phyloP scores from a whole-genome alignment of 2,888 invertebrate species.

The Amphipyra berbera region DNA sequence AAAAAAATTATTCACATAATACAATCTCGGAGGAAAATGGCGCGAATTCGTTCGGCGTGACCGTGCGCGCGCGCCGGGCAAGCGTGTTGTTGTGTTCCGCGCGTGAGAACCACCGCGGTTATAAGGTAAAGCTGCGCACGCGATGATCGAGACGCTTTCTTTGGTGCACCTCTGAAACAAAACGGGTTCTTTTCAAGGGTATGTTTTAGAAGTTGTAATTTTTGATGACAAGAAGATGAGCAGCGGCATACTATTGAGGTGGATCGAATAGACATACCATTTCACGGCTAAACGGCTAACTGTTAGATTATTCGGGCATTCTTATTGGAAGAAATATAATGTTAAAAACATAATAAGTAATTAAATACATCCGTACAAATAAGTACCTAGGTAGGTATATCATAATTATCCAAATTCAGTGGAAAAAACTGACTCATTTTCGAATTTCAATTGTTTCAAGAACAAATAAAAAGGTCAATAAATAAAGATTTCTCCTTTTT shows the following conservation, averaged over 20 bases:
- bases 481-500: constrained; percentile 15
- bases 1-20: constrained; percentile 30
- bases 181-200: constrained; percentile 50
- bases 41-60: constrained; percentile 66
- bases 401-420: no score
- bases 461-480: constrained; percentile 25
- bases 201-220: constrained; percentile 8
- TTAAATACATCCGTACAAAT: no score
- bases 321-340: no score
- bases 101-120: constrained; percentile 55
- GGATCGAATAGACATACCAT: no score
- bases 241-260: no score
- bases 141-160: constrained; percentile 59
- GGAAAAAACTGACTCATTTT: no score
- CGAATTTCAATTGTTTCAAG: no score
- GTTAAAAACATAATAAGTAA: no score
- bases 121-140: constrained; percentile 53
- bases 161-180: constrained; percentile 49
- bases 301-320: no score
- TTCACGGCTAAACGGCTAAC: no score
- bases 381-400: no score
- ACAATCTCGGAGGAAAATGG: constrained; percentile 38
- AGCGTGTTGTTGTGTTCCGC: constrained; percentile 66
- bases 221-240: no score
- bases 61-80: constrained; percentile 69